A percentile compares a stretch with the other conserved stretches of the same genome.
phyloP scores from a whole-genome alignment of 2,888 invertebrate species.

The Nemotelus pantherinus region DNA sequence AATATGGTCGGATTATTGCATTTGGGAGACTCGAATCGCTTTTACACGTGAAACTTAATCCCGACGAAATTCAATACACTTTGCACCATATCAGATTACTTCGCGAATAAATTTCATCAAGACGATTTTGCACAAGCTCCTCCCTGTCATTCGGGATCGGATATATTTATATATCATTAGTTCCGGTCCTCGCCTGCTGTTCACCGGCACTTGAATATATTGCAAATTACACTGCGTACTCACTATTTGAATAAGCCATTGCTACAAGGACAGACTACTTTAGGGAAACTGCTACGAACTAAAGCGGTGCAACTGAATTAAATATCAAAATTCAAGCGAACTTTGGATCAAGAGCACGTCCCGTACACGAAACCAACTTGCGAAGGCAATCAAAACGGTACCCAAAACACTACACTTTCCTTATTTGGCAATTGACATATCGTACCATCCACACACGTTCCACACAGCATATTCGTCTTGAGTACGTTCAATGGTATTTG shows the following conservation, averaged over 20 bases:
- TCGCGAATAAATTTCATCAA: neutral
- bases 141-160: neutral
- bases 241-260: constrained; percentile 49
- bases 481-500: constrained; percentile 8
- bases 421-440: constrained; percentile 44
- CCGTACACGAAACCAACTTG: constrained; percentile 21
- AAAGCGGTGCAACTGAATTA: constrained; percentile 11
- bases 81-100: neutral
- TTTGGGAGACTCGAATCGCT: neutral
- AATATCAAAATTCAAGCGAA: neutral
- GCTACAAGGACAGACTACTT: constrained; percentile 1
- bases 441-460: constrained; percentile 3
- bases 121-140: constrained; percentile 1
- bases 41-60: neutral
- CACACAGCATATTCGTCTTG: constrained; percentile 3
- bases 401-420: constrained; percentile 47
- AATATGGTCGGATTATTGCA: constrained; percentile 33
- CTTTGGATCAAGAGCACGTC: constrained; percentile 7
- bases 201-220: constrained; percentile 42
- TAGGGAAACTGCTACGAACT: constrained; percentile 9
- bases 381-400: constrained; percentile 44
- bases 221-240: constrained; percentile 32
- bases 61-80: neutral
- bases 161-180: neutral
- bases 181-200: constrained; percentile 12